These are phyloP conservation scores for Agriopis marginaria DNA, from an alignment of 2,888 invertebrate species.

Conservation along the genomic window DNA sequence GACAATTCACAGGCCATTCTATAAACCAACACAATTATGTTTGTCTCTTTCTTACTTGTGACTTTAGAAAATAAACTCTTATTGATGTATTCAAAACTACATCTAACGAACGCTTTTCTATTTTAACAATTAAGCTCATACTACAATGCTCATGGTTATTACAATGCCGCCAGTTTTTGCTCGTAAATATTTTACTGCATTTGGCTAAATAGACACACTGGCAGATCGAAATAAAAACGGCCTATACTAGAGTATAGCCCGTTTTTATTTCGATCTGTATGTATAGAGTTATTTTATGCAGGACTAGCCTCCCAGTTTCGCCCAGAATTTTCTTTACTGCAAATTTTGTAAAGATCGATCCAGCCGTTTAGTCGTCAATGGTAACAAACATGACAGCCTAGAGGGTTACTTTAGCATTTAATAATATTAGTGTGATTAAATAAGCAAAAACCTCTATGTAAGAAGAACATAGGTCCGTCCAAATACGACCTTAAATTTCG, in stretches of 20 bases:
- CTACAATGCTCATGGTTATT: too few relatives aligned
- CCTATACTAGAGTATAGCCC: too few relatives aligned
- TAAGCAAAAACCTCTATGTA: too few relatives aligned
- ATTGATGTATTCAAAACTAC: constrained; percentile 19
- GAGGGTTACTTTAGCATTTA: neutral
- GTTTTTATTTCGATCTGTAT: too few relatives aligned
- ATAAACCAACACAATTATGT: constrained; percentile 49
- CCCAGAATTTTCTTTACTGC: too few relatives aligned
- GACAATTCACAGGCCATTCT: constrained; percentile 61
- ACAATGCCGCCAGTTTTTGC: constrained; percentile 1
- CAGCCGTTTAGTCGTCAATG: too few relatives aligned
- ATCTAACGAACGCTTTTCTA: constrained; percentile 52
- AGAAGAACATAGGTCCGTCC: neutral
- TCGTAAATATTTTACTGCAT: neutral
- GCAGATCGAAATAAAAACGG: neutral
- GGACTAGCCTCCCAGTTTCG: too few relatives aligned
- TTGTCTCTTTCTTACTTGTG: constrained; percentile 55
- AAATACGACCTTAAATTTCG: neutral
- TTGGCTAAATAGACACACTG: neutral
- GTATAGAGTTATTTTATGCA: too few relatives aligned
- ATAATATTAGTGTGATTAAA: neutral
- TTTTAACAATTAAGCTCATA: constrained; percentile 42
- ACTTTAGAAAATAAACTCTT: neutral
- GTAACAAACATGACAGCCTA: too few relatives aligned
- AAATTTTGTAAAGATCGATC: too few relatives aligned